These are phyloP conservation scores for Cataglyphis livida DNA, from an alignment of 2,888 invertebrate species.

Conservation along the genomic window DNA sequence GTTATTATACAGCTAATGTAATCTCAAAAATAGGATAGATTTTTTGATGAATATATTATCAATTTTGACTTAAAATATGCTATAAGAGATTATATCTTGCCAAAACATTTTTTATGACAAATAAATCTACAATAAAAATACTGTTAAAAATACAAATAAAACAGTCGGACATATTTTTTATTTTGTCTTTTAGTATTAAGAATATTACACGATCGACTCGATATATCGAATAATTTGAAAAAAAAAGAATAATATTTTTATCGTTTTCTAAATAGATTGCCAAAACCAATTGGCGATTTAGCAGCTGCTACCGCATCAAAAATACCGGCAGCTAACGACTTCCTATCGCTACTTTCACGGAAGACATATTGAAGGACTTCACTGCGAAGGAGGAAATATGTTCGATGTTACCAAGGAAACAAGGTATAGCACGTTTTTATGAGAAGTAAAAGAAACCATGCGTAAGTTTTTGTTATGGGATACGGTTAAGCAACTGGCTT, in stretches of 20 bases:
- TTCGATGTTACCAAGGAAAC: slow-evolving; percentile 72
- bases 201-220: not conserved
- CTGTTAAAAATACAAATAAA: not conserved
- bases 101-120: not conserved
- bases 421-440: slow-evolving; percentile 53
- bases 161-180: not conserved
- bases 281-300: slow-evolving; percentile 66
- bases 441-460: slow-evolving; percentile 57
- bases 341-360: slow-evolving; percentile 51
- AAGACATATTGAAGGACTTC: slow-evolving; percentile 65
- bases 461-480: slow-evolving; percentile 31
- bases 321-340: slow-evolving; percentile 50
- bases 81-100: not conserved
- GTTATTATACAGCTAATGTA: not conserved
- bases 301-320: slow-evolving; percentile 65
- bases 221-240: not conserved
- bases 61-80: not conserved
- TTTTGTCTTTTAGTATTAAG: not conserved
- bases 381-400: slow-evolving; percentile 52
- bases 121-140: not conserved
- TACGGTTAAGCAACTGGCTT: not conserved
- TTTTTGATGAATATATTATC: not conserved
- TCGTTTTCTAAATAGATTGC: slow-evolving; percentile 48
- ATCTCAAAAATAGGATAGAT: not conserved
- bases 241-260: slow-evolving; percentile 52